Base-by-base conservation (phyloP, 2,797 vertebrate genomes). In the Brachymystax lenok region DNA sequence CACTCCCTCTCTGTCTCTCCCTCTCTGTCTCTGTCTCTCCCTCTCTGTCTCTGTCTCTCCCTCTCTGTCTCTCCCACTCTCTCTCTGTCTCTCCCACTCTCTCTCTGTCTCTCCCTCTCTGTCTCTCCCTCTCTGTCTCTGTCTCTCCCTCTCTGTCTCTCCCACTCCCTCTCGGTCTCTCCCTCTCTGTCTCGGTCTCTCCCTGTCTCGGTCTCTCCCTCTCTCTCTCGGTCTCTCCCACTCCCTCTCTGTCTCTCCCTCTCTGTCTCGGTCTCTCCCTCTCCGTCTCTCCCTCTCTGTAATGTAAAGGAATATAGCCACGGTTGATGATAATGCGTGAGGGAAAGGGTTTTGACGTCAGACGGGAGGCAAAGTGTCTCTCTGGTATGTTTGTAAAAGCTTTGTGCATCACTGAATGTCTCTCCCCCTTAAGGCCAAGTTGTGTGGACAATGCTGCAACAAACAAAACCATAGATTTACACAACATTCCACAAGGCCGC, bases 401-500 rank as follows among this genome's bases (percentile, higher is more conserved):
- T 66, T 78, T 74, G 61, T 67, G 71, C 67, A 63, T 81, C 63
- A 30, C 64, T 69, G 74, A 73, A 24, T 50, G 70, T 74, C 51
- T 76, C 50, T 63, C 69, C 30, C 74, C 71, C 64, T 35, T 51
- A 5, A 71, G 73, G 77, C 75, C 67, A 54, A 77, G 73, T 76
- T 17, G 27, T 69, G 54, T 73, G 54, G 74, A 79, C 73, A 77
- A 69, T 70, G 63, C 24, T 61, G 77, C 46, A 35, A 17, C 30
- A 67, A 74, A 76, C 75, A 74, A 82, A 82, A 68, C 51, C 71
- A 80, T 82, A 68, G 40, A 76, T 76, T 76, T 66, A 33, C 69
- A 73, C 76, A 74, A 69, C 77, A 24, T 63, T 35, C 35, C 35
- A 35, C 30, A 13, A 12, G 19, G 16, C 7, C 12, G n/a, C 59